A percentile compares a stretch with the other conserved stretches of the same genome.
Evolutionary conservation across 2,888 invertebrate genomes (phyloP).

Genomic region (Mythimna ferrago): DNA sequence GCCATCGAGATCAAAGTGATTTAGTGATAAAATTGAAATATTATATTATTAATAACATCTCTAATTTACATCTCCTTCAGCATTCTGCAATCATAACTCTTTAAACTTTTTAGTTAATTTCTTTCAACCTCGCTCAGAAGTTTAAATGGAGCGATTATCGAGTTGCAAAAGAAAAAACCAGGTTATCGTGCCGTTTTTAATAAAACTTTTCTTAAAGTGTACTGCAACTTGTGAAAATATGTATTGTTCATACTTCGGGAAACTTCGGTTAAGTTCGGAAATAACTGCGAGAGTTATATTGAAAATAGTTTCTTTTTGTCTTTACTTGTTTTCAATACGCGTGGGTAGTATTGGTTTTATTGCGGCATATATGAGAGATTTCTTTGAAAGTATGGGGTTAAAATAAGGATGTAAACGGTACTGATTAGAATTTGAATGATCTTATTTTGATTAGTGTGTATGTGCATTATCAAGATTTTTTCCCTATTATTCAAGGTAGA

Average conservation of each 20-base stretch:
- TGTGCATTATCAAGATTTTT: too few species aligned
- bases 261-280: conserved; percentile 27
- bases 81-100: conserved; percentile 23
- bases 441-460: background rate
- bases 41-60: background rate
- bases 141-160: conserved; percentile 50
- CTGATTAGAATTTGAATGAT: background rate
- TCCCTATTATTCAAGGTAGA: too few species aligned
- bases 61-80: background rate
- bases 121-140: conserved; percentile 2
- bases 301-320: conserved; percentile 48
- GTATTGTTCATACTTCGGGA: conserved; percentile 34
- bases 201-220: conserved; percentile 68
- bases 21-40: too few species aligned
- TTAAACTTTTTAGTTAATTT: conserved; percentile 28
- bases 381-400: background rate
- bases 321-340: conserved; percentile 26
- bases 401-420: background rate
- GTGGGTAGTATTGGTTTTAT: background rate
- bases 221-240: conserved; percentile 48
- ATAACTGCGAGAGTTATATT: conserved; percentile 50
- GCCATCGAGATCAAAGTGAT: too few species aligned
- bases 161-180: conserved; percentile 59
- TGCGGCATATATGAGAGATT: background rate
- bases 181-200: conserved; percentile 70